phyloP scores from a whole-genome alignment of 2,113 vertebrate genomes.

The Pteruthius melanotis region DNA sequence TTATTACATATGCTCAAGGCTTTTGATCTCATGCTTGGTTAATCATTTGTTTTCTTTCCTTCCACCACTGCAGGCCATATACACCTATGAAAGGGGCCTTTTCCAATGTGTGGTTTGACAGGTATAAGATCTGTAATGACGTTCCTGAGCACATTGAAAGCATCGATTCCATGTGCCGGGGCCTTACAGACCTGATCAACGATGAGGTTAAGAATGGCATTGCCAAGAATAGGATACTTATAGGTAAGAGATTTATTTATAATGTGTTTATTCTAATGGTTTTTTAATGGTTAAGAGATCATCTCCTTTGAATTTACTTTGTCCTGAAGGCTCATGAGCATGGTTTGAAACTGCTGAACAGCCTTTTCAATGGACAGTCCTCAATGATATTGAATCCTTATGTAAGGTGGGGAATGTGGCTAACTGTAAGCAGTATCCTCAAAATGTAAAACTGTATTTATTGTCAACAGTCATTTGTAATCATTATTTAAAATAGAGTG shows the following conservation, averaged over 20 bases:
- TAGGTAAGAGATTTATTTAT: conserved; percentile 73
- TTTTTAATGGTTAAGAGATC: neutral
- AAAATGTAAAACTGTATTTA: neutral
- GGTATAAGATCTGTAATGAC: conserved; percentile 82
- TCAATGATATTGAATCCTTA: neutral
- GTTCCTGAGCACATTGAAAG: conserved; percentile 86
- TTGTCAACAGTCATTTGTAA: neutral
- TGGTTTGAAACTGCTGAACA: neutral
- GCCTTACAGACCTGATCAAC: conserved; percentile 76
- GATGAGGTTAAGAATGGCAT: conserved; percentile 81
- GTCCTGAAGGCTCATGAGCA: neutral
- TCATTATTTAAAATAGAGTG: neutral
- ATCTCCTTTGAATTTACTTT: neutral
- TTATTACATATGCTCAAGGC: neutral
- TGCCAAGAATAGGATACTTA: conserved; percentile 79
- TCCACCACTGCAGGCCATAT: conserved; percentile 77
- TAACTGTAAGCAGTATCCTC: neutral
- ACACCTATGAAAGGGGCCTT: conserved; percentile 81
- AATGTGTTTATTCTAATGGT: neutral
- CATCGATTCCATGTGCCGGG: conserved; percentile 78
- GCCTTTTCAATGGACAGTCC: neutral
- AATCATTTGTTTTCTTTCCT: neutral
- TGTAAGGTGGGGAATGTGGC: neutral
- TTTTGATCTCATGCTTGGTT: neutral
- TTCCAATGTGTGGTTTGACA: conserved; percentile 90